These are phyloP conservation scores for Cercocebus atys DNA, from an alignment of 2,113 vertebrate genomes.

Conservation along the genomic window DNA sequence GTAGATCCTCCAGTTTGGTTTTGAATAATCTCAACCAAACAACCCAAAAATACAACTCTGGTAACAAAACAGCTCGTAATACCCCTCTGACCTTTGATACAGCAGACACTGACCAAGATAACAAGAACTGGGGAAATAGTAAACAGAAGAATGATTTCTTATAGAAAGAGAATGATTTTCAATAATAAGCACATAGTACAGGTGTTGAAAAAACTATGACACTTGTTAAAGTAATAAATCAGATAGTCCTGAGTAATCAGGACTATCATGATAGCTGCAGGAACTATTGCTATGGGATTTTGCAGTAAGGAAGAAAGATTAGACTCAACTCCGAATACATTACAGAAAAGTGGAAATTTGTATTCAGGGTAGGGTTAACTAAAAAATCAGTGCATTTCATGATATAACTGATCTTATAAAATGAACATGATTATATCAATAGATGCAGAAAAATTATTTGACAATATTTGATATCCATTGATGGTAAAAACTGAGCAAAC, in stretches of 20 bases:
- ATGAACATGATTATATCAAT: neutral
- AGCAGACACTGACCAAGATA: constrained; percentile 83
- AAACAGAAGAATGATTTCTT: constrained; percentile 81
- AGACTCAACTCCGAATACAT: neutral
- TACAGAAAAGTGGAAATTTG: neutral
- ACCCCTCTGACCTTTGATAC: constrained; percentile 75
- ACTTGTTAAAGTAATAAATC: neutral
- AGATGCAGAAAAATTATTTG: neutral
- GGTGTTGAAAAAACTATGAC: neutral
- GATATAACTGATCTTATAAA: neutral
- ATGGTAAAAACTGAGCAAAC: neutral
- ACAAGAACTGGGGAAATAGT: constrained; percentile 81
- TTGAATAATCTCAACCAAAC: constrained; percentile 84
- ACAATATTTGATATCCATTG: neutral
- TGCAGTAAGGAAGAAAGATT: neutral
- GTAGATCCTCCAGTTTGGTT: constrained; percentile 88
- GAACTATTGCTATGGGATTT: neutral
- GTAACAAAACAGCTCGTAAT: neutral
- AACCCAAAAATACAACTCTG: constrained; percentile 81
- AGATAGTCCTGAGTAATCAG: neutral
- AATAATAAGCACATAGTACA: constrained; percentile 81
- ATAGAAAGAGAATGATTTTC: constrained; percentile 73
- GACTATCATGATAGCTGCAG: neutral
- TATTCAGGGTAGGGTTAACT: neutral
- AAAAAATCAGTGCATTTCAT: neutral